A percentile compares a stretch with the other conserved stretches of the same genome.
These are phyloP conservation scores for Theonella swinhoei DNA, from an alignment of 37 sponge, comb jelly and placozoan species.

Conservation along the genomic window DNA sequence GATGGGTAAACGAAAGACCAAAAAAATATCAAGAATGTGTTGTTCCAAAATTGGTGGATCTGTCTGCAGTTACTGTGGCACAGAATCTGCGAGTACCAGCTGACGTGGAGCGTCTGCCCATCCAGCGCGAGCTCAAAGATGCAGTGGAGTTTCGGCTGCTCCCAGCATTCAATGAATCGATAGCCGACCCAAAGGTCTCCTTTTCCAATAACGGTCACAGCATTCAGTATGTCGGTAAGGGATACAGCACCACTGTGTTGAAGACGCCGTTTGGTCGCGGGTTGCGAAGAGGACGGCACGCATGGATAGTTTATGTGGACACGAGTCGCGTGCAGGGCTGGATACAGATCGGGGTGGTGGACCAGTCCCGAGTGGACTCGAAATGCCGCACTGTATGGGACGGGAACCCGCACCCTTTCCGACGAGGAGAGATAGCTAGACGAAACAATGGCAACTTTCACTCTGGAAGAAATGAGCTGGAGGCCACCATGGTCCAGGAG, in stretches of 20 bases:
- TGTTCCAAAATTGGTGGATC: slow-evolving; percentile 47
- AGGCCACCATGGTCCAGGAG: slow-evolving; percentile 66
- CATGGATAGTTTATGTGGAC: slow-evolving; percentile 85
- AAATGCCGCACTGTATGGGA: slow-evolving; percentile 80
- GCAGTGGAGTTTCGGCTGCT: slow-evolving; percentile 70
- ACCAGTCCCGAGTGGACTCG: slow-evolving; percentile 46
- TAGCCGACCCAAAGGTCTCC: slow-evolving; percentile 45
- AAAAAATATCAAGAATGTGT: neutral
- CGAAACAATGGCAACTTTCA: slow-evolving; percentile 88
- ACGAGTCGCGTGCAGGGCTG: slow-evolving; percentile 85
- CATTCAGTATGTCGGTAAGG: slow-evolving; percentile 69
- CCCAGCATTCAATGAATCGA: slow-evolving; percentile 62
- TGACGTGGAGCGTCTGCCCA: slow-evolving; percentile 67
- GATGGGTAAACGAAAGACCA: slow-evolving; percentile 63
- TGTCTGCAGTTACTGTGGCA: slow-evolving; percentile 45
- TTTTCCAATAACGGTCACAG: slow-evolving; percentile 73
- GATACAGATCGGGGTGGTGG: slow-evolving; percentile 93
- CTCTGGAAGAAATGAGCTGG: slow-evolving; percentile 62
- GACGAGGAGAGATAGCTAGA: slow-evolving; percentile 84
- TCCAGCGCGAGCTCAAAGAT: slow-evolving; percentile 65
- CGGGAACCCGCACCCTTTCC: slow-evolving; percentile 90
- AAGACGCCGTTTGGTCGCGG: slow-evolving; percentile 76
- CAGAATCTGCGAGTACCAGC: slow-evolving; percentile 4
- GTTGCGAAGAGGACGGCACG: slow-evolving; percentile 65
- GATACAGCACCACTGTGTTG: slow-evolving; percentile 85